A percentile compares a stretch with the other conserved stretches of the same genome.
Evolutionary conservation across 2,113 vertebrate genomes (phyloP).

Genomic region (Tringa solitaria): DNA sequence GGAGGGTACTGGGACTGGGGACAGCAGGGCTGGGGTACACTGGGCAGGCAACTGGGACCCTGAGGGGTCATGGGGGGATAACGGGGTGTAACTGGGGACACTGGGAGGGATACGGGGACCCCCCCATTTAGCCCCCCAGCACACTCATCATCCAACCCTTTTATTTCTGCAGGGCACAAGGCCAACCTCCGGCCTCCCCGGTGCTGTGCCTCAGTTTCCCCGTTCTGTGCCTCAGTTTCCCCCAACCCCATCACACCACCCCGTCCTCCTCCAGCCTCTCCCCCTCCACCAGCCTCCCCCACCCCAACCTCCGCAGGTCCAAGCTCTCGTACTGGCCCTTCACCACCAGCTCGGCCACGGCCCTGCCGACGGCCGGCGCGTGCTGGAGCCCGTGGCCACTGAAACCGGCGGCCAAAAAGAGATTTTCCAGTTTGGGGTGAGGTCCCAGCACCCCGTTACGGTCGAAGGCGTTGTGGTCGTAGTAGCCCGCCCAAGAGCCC

Average conservation of each 20-base stretch:
- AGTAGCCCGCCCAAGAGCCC: not conserved
- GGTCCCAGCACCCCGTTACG: not conserved
- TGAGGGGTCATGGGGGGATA: too few relatives aligned
- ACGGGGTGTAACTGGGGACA: too few relatives aligned
- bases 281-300: not conserved
- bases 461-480: not conserved
- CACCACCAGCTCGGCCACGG: not conserved
- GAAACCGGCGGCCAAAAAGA: fast-evolving
- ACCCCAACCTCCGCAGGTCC: not conserved
- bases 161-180: not conserved
- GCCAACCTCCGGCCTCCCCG: not conserved
- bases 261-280: fast-evolving
- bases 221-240: not conserved
- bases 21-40: not conserved
- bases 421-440: not conserved
- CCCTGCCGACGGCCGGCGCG: not conserved
- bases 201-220: not conserved
- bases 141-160: not conserved
- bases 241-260: not conserved
- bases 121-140: not conserved
- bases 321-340: not conserved
- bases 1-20: not conserved
- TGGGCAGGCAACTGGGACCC: not conserved
- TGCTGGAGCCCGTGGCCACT: not conserved
- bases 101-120: too few relatives aligned